Evolutionary conservation across 2,113 vertebrate species (phyloP), one percentile per base, ranked within the genome.

Genomic region (Aplodontia rufa): DNA sequence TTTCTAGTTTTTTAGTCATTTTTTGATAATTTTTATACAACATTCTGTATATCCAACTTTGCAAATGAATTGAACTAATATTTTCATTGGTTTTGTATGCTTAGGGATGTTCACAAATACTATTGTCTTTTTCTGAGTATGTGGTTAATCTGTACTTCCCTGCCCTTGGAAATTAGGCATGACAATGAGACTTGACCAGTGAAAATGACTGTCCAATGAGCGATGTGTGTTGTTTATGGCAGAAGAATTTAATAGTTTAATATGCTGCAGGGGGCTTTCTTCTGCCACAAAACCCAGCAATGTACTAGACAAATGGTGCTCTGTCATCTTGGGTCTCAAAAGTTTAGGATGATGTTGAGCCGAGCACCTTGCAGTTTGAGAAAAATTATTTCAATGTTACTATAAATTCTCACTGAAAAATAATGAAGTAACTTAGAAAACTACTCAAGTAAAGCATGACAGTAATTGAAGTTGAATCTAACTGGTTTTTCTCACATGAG

Each of bases 371-470:
- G 64, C 35, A 60, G 32, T 37, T 82, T 6, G 78, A 35, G 40
- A 42, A 58, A n/a, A 49, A 92, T 30, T 72, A 40, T 49, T 90
- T 74, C 40, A 71, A 22, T 47, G 28, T 79, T 74, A 60, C 45
- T 94, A 42, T 71, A 42, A 84, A 90, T 51, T 71, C 32, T 75
- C 40, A 91, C 8, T 64, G 60, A 90, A 79, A 78, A 96, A 90
- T 74, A 69, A 64, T 80, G 16, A 90, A 71, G 26, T 84, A 79
- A 80, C 5, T 45, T 69, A 83, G n/a, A 71, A 87, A 91, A 71
- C 17, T 84, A 45, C 30, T 68, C 20, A 84, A 84, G 45, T 69
- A 86, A 87, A 40, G 7, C 17, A 40, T 55, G 14, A 68, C 82
- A 74, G 80, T 78, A 35, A 49, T 30, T 1, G 28, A 95, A 76